Conservation (phyloP, 1,140 invertebrate species). For the Eriosoma lanigerum region DNA sequence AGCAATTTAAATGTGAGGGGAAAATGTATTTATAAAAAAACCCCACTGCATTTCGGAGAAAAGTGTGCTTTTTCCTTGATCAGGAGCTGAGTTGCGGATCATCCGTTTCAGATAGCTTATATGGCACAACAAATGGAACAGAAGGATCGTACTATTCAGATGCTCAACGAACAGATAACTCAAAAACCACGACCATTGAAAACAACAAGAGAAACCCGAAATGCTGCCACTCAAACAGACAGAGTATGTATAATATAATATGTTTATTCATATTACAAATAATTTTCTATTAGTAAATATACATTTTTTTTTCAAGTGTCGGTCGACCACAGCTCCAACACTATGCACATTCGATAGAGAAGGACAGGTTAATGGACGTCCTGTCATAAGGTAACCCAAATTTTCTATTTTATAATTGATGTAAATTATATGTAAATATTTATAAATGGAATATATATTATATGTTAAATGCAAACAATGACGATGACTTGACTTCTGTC, state of each 20-base stretch:
- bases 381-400: slow-evolving; percentile 31
- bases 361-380: slow-evolving; percentile 32
- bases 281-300: background rate
- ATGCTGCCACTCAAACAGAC: slow-evolving; percentile 74
- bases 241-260: slow-evolving; percentile 61
- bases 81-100: slow-evolving; percentile 47
- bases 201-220: slow-evolving; percentile 60
- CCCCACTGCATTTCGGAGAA: slow-evolving; percentile 21
- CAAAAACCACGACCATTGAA: slow-evolving; percentile 56
- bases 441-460: slow-evolving; percentile 22
- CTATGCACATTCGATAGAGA: slow-evolving; percentile 51
- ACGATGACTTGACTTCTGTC: slow-evolving; percentile 11
- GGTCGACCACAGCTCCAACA: slow-evolving; percentile 42
- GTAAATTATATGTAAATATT: background rate
- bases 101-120: slow-evolving; percentile 57
- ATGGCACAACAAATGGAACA: slow-evolving; percentile 68
- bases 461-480: slow-evolving; percentile 45
- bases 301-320: slow-evolving; percentile 26
- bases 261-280: too few species aligned
- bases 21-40: slow-evolving; percentile 21
- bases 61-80: slow-evolving; percentile 48
- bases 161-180: slow-evolving; percentile 64
- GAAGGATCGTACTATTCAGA: slow-evolving; percentile 68
- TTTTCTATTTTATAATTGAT: background rate
- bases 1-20: slow-evolving; percentile 26